Evolutionary conservation across 2,113 vertebrate species (phyloP), one percentile per base, ranked within the genome.

Genomic region (Sarotherodon lohbergeri): DNA sequence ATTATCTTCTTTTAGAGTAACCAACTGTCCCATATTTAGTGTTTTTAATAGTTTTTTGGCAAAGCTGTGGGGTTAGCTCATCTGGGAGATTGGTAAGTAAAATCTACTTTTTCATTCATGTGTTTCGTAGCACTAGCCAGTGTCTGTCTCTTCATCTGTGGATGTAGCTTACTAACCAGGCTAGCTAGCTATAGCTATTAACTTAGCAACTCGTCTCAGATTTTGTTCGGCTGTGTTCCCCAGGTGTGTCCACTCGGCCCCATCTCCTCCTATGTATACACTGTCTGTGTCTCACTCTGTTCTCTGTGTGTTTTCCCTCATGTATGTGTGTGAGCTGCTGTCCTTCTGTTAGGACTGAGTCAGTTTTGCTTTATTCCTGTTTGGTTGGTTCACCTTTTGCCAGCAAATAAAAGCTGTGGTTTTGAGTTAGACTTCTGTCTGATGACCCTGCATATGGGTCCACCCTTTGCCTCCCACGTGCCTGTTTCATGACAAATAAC

Each of bases 201-300:
- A 22, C 52, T 22, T 54, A 54, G 52, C 19, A 54, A 46, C 6
- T 6, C 1, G 43, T 6, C 13, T 46, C 43, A 46, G n/a, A 54
- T 22, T 54, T 10, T 54, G 19, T 54, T 54, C 9, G 22, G n/a
- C 52, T 22, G n/a, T 54, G 52, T 11, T 54, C 9, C 52, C n/a
- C 52, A 54, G 52, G 0, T 22, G 52, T 54, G 52, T 54, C 5
- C 52, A 54, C n/a, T 54, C 10, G 9, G 52, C 19, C 52, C 19
- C 52, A 22, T 54, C 52, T 3, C 0, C 0, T 22, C n/a, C 9
- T 54, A 9, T 54, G 19, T 54, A 54, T 54, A 54, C 0, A 12
- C 2, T 55, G n/a, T 2, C 54, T 55, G 54, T 24, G n/a, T 12
- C 54, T 55, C n/a, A 22, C 54, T 55, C 54, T 24, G 10, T 1